phyloP scores from a whole-genome alignment of 2,797 vertebrate species.

The Pachyuromys duprasi region DNA sequence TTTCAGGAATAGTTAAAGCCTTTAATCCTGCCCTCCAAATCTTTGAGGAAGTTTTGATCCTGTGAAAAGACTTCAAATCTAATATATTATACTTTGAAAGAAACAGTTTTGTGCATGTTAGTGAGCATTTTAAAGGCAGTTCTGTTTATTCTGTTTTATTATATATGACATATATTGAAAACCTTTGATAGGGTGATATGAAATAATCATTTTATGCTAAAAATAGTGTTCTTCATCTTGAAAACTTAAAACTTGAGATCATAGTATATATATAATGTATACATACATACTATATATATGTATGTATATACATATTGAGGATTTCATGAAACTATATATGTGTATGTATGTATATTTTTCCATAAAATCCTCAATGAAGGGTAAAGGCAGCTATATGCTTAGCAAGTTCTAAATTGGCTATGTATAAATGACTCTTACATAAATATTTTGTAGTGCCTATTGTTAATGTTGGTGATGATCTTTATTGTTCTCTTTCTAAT shows the following conservation, averaged over 20 bases:
- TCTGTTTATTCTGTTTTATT: slow-evolving; percentile 44
- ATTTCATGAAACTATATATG: neutral
- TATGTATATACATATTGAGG: too few species aligned
- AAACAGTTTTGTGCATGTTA: neutral
- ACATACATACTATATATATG: neutral
- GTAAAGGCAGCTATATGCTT: neutral
- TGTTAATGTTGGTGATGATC: slow-evolving; percentile 1
- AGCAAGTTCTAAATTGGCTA: neutral
- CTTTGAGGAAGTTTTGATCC: slow-evolving; percentile 34
- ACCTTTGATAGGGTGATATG: slow-evolving; percentile 22
- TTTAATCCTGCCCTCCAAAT: neutral
- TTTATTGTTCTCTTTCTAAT: neutral
- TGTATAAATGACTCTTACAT: neutral
- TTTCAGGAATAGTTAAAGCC: neutral
- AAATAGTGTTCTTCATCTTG: neutral
- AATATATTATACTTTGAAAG: slow-evolving; percentile 7
- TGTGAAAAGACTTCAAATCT: slow-evolving; percentile 1
- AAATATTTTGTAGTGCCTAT: neutral
- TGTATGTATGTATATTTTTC: neutral
- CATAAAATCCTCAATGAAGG: neutral
- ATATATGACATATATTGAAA: neutral
- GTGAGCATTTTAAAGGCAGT: neutral
- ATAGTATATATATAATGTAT: neutral
- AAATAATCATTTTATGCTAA: slow-evolving; percentile 34
- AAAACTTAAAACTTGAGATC: neutral